Conservation (phyloP, 2,113 vertebrate genomes). For the Brachyhypopomus gauderio region DNA sequence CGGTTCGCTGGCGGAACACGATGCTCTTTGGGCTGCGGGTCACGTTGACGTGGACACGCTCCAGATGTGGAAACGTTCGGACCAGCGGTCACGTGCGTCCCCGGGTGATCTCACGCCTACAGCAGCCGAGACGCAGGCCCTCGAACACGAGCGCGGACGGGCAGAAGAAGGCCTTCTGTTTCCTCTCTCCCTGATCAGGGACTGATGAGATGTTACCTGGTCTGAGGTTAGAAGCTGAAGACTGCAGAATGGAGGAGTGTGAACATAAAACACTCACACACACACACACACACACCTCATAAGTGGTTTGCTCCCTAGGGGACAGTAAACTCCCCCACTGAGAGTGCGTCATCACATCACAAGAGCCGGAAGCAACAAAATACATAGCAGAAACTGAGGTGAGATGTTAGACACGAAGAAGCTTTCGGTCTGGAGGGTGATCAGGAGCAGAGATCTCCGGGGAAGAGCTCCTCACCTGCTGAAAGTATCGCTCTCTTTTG, state of each 20-base stretch:
- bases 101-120: no score
- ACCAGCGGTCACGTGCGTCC: conserved; percentile 23
- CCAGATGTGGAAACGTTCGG: conserved; percentile 16
- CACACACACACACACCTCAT: not conserved
- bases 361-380: conserved; percentile 52
- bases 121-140: no score
- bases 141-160: no score
- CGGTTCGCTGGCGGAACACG: conserved; percentile 59
- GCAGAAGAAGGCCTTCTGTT: not conserved
- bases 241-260: not conserved
- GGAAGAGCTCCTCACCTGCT: not conserved
- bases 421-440: conserved; percentile 6
- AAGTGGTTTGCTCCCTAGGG: conserved; percentile 31
- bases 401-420: conserved; percentile 48
- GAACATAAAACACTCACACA: conserved; percentile 8
- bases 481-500: not conserved
- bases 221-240: conserved; percentile 25
- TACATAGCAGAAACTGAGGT: conserved; percentile 51
- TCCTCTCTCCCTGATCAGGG: not conserved
- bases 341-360: conserved; percentile 47
- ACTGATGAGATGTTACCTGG: conserved; percentile 14
- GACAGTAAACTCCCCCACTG: conserved; percentile 51
- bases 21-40: conserved; percentile 31
- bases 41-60: not conserved
- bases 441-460: not conserved